These are phyloP conservation scores for Drosophila mettleri DNA, from an alignment of 2,888 invertebrate species.

Conservation along the genomic window DNA sequence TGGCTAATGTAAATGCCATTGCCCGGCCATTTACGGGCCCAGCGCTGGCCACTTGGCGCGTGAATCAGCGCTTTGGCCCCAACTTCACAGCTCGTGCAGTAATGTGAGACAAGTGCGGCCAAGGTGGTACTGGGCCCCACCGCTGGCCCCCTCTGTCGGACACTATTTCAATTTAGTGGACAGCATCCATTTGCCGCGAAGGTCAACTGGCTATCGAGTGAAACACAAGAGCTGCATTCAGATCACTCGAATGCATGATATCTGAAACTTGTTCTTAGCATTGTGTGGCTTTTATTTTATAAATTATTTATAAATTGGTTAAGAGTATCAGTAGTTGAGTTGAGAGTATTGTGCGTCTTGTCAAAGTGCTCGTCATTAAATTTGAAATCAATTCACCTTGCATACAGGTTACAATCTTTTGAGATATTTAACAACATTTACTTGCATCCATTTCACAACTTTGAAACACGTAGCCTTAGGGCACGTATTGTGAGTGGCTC, in stretches of 20 bases:
- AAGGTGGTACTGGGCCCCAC: constrained; percentile 59
- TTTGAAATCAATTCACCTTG: neutral
- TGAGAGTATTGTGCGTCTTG: neutral
- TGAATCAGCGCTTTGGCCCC: constrained; percentile 62
- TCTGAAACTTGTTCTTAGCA: constrained; percentile 44
- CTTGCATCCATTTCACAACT: neutral
- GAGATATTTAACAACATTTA: neutral
- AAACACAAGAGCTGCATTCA: constrained; percentile 39
- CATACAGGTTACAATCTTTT: neutral
- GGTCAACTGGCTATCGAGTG: constrained; percentile 53
- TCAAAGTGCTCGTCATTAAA: neutral
- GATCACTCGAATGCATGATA: constrained; percentile 36
- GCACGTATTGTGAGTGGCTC: neutral
- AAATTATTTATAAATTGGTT: neutral
- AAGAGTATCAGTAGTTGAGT: neutral
- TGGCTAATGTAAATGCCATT: constrained; percentile 61
- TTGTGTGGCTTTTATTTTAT: neutral
- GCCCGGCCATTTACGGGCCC: constrained; percentile 32
- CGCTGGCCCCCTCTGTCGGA: constrained; percentile 17
- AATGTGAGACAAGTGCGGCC: constrained; percentile 70
- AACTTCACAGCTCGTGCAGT: constrained; percentile 31
- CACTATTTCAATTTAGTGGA: constrained; percentile 39
- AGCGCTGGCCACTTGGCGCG: constrained; percentile 28
- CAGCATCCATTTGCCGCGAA: constrained; percentile 61
- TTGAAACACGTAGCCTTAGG: neutral